Conservation (phyloP, 2,797 vertebrate species). For the Melopsittacus undulatus region DNA sequence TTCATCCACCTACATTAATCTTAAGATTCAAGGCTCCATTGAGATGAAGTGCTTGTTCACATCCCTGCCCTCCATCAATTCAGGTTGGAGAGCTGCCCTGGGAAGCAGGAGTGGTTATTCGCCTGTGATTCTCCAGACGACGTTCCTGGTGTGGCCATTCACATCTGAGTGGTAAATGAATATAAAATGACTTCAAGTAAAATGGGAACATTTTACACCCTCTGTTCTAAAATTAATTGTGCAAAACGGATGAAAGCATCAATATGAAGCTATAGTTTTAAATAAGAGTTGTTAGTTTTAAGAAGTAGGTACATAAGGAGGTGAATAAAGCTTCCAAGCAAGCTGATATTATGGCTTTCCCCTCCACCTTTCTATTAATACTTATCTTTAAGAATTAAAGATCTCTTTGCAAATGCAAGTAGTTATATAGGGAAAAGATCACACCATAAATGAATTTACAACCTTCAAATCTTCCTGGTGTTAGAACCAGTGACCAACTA, state of each 20-base stretch:
- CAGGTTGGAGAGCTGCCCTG: not conserved
- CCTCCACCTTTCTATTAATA: not conserved
- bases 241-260: not conserved
- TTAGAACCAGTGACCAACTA: not conserved
- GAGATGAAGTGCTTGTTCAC: not conserved
- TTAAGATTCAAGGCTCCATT: not conserved
- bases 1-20: not conserved
- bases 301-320: not conserved
- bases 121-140: fast-evolving
- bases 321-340: not conserved
- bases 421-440: not conserved
- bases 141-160: not conserved
- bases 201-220: not conserved
- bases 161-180: not conserved
- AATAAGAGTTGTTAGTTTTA: not conserved
- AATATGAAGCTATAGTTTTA: not conserved
- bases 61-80: not conserved
- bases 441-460: not conserved
- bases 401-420: not conserved
- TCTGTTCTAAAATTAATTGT: not conserved
- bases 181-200: not conserved
- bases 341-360: not conserved
- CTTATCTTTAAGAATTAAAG: not conserved
- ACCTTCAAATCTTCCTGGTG: not conserved
- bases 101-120: not conserved